phyloP scores from a whole-genome alignment of 2,797 vertebrate species.

The Protonibea diacanthus region DNA sequence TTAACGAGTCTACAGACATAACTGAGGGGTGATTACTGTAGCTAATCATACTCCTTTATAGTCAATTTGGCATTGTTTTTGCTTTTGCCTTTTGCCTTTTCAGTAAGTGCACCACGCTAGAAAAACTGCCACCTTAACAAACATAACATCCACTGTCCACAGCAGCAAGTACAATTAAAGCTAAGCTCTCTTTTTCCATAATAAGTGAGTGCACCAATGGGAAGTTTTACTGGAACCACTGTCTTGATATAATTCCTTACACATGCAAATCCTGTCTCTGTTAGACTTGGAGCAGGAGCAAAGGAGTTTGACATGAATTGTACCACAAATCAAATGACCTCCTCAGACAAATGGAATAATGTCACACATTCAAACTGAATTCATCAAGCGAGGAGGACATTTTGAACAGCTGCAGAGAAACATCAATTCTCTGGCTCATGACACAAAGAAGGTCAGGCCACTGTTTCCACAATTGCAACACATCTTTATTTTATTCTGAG shows the following conservation, averaged over 20 bases:
- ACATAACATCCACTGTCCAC: slow-evolving; percentile 50
- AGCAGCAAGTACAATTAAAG: slow-evolving; percentile 50
- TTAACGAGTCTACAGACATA: slow-evolving; percentile 64
- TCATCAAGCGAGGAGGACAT: slow-evolving; percentile 31
- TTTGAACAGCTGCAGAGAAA: slow-evolving; percentile 37
- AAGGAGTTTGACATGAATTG: slow-evolving; percentile 50
- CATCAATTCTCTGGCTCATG: slow-evolving; percentile 4
- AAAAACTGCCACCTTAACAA: slow-evolving; percentile 41
- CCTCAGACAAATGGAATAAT: slow-evolving; percentile 55
- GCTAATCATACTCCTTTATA: slow-evolving; percentile 57
- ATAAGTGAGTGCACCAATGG: slow-evolving; percentile 53
- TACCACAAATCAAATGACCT: slow-evolving; percentile 63
- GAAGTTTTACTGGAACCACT: slow-evolving; percentile 64
- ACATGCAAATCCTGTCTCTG: slow-evolving; percentile 57
- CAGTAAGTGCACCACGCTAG: slow-evolving; percentile 25
- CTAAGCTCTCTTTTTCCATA: slow-evolving; percentile 68
- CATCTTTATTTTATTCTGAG: slow-evolving; percentile 39
- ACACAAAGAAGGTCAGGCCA: slow-evolving; percentile 18
- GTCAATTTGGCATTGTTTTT: slow-evolving; percentile 41
- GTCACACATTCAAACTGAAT: slow-evolving; percentile 44
- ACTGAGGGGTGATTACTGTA: slow-evolving; percentile 55
- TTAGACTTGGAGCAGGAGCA: slow-evolving; percentile 66
- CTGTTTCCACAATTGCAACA: slow-evolving; percentile 19
- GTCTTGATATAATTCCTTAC: slow-evolving; percentile 66
- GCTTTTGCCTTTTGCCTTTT: slow-evolving; percentile 24